Conservation (phyloP, 30 jellyfish, hydroid and myxozoan genomes). For the Aurelia aurita region DNA sequence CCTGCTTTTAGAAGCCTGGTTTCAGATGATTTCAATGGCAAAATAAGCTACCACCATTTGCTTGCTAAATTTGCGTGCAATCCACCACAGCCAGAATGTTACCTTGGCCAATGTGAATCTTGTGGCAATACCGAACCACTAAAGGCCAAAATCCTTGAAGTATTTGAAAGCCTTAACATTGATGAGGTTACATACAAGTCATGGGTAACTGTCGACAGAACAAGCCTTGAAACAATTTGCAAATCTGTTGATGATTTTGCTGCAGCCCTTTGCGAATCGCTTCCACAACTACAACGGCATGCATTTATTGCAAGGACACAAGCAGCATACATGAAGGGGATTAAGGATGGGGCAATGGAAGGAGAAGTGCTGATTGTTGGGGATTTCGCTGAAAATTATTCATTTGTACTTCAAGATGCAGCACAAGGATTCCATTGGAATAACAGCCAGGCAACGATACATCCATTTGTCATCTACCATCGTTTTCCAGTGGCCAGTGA, state of each 20-base stretch:
- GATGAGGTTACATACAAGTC: background rate
- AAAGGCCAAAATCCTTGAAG: background rate
- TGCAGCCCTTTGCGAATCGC: too few relatives aligned
- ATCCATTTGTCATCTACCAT: too few relatives aligned
- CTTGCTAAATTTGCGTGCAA: background rate
- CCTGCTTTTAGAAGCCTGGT: conserved; percentile 11
- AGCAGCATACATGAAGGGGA: too few relatives aligned
- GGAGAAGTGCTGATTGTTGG: too few relatives aligned
- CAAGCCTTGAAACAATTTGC: conserved; percentile 1
- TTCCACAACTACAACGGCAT: too few relatives aligned
- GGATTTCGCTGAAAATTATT: too few relatives aligned
- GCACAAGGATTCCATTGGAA: too few relatives aligned
- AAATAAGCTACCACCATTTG: conserved; percentile 2
- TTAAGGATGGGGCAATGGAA: too few relatives aligned
- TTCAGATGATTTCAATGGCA: background rate
- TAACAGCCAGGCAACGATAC: too few relatives aligned
- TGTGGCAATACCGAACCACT: background rate
- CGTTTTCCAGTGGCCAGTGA: too few relatives aligned
- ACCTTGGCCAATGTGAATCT: background rate
- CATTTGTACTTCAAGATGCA: too few relatives aligned
- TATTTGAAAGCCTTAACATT: background rate
- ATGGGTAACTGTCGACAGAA: conserved; percentile 4
- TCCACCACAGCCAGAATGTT: background rate
- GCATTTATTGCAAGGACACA: too few relatives aligned
- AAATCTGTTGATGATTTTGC: background rate